Evolutionary conservation across 2,888 invertebrate species (phyloP).

Genomic region (Gari tellinella): DNA sequence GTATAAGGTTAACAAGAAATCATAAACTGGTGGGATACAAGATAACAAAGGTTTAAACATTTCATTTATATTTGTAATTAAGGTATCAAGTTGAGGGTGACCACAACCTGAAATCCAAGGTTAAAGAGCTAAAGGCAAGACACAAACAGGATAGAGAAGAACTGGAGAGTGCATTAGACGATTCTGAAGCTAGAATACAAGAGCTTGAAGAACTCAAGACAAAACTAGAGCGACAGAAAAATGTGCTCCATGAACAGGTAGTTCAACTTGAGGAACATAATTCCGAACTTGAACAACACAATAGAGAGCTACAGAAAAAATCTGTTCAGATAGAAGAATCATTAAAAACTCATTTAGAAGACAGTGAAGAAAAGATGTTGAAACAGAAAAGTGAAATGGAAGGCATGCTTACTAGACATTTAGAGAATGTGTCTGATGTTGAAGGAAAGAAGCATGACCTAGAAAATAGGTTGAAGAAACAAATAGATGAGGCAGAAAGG

Average conservation of each 20-base stretch:
- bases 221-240: constrained; percentile 58
- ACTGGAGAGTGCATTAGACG: too few relatives aligned
- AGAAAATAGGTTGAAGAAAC: constrained; percentile 27
- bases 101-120: too few relatives aligned
- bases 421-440: constrained; percentile 49
- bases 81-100: too few relatives aligned
- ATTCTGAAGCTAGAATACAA: not conserved
- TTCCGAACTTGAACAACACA: constrained; percentile 44
- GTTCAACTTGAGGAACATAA: constrained; percentile 50
- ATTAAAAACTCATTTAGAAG: constrained; percentile 29
- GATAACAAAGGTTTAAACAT: too few relatives aligned
- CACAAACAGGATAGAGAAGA: too few relatives aligned
- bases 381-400: constrained; percentile 53
- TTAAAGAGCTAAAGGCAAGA: too few relatives aligned
- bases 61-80: too few relatives aligned
- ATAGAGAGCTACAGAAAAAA: constrained; percentile 55
- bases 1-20: too few relatives aligned
- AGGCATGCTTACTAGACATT: constrained; percentile 47
- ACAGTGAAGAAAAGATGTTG: constrained; percentile 32
- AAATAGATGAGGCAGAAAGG: constrained; percentile 19
- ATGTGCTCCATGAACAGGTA: constrained; percentile 45
- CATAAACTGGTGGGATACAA: too few relatives aligned
- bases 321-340: constrained; percentile 48
- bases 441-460: constrained; percentile 60
- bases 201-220: constrained; percentile 44